These are phyloP conservation scores for Psittacara wagleri DNA, from an alignment of 2,113 vertebrate genomes.

Conservation along the genomic window DNA sequence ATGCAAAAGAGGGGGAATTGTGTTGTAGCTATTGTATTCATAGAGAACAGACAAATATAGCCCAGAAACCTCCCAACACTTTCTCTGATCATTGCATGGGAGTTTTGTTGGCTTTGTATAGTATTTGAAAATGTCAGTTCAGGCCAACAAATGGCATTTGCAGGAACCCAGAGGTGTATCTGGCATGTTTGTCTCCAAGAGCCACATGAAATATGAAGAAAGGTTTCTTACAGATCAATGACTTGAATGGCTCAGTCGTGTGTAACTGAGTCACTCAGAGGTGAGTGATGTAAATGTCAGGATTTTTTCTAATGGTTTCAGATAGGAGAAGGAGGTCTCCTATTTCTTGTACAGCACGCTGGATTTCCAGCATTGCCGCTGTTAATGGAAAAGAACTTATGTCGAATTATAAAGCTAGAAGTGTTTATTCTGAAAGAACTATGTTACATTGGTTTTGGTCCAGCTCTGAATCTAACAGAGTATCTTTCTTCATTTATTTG, in stretches of 20 bases:
- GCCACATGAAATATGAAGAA: background rate
- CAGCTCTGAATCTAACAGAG: background rate
- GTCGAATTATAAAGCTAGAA: background rate
- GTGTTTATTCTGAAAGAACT: background rate
- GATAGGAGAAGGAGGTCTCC: background rate
- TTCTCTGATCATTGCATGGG: background rate
- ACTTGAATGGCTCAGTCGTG: rapidly evolving
- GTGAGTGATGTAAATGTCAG: background rate
- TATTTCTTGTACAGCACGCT: background rate
- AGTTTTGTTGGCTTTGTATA: background rate
- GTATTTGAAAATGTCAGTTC: background rate
- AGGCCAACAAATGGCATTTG: background rate
- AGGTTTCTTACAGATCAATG: background rate
- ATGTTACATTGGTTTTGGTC: background rate
- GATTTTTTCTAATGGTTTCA: background rate
- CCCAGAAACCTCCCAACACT: background rate
- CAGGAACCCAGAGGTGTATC: background rate
- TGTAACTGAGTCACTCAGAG: background rate
- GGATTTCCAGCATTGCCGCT: background rate
- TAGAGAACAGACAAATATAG: background rate
- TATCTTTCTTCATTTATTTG: background rate
- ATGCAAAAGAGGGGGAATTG: background rate
- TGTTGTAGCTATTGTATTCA: background rate
- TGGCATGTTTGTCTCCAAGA: background rate
- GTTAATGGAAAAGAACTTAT: background rate